These are phyloP conservation scores for Etia nguti DNA, from an alignment of 2,113 vertebrate species.

Conservation along the genomic window DNA sequence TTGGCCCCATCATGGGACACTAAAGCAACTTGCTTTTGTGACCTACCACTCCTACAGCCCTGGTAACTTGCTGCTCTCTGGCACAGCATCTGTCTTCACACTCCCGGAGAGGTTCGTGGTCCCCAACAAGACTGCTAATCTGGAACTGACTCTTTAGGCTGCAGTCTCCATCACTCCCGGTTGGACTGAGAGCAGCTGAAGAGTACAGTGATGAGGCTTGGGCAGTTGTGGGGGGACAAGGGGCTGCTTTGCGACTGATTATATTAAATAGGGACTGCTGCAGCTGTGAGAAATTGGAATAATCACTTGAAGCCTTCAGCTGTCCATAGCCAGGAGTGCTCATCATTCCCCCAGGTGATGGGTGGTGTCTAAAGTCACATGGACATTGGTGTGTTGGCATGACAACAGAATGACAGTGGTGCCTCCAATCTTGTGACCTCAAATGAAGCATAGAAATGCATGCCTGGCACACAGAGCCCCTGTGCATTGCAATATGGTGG, in stretches of 20 bases:
- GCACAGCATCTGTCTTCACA: slow-evolving; percentile 25
- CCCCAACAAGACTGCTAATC: background rate
- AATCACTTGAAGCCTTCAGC: slow-evolving; percentile 32
- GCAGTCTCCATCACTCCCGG: background rate
- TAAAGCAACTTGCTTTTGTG: slow-evolving; percentile 5
- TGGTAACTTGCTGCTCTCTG: slow-evolving; percentile 31
- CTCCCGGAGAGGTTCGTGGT: slow-evolving; percentile 18
- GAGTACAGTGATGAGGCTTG: slow-evolving; percentile 8
- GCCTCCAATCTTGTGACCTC: slow-evolving; percentile 6
- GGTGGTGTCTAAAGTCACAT: slow-evolving; percentile 18
- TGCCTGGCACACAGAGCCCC: slow-evolving; percentile 21
- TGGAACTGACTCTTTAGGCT: background rate
- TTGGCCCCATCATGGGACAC: background rate
- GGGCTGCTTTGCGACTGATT: slow-evolving; percentile 54
- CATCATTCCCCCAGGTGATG: background rate
- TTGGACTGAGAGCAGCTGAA: background rate
- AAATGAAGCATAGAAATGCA: slow-evolving; percentile 28
- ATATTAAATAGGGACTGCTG: slow-evolving; percentile 65
- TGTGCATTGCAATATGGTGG: background rate
- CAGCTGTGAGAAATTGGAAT: slow-evolving; percentile 65
- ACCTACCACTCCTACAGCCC: slow-evolving; percentile 67
- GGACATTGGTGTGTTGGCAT: slow-evolving; percentile 8
- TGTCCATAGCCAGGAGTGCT: slow-evolving; percentile 2
- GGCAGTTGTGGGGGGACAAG: background rate
- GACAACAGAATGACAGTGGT: background rate